Percentiles rank a stretch among this genome's conserved stretches.
phyloP scores from a whole-genome alignment of 1,140 invertebrate genomes.

The Drosophila nebulosa region DNA sequence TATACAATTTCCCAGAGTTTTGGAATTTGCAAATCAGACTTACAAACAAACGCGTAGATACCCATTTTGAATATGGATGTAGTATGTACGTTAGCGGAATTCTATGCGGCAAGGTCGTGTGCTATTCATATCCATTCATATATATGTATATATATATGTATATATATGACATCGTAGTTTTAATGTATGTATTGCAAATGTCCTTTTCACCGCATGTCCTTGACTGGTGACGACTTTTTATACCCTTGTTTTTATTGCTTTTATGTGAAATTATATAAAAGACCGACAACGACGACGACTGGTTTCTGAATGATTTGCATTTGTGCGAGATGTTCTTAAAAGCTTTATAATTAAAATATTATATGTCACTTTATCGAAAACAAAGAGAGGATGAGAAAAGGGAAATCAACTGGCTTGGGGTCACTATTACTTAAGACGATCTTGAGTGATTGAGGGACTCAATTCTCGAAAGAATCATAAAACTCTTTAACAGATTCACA shows the following conservation, averaged over 20 bases:
- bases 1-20: conserved; percentile 1
- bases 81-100: neutral
- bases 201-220: neutral
- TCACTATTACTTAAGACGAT: too few species aligned
- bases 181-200: neutral
- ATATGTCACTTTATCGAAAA: neutral
- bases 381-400: too few species aligned
- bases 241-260: neutral
- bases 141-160: neutral
- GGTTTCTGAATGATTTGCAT: neutral
- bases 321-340: neutral
- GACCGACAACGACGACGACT: neutral
- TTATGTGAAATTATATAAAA: neutral
- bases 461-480: too few species aligned
- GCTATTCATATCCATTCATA: neutral
- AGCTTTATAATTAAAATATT: neutral
- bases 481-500: too few species aligned
- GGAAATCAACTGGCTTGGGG: too few species aligned
- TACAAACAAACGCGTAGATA: neutral
- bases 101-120: neutral
- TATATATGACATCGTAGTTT: neutral
- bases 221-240: neutral
- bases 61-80: neutral
- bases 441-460: too few species aligned
- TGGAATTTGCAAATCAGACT: neutral